Base-by-base conservation (phyloP, 2,113 vertebrate species). In the Enhydra lutris region DNA sequence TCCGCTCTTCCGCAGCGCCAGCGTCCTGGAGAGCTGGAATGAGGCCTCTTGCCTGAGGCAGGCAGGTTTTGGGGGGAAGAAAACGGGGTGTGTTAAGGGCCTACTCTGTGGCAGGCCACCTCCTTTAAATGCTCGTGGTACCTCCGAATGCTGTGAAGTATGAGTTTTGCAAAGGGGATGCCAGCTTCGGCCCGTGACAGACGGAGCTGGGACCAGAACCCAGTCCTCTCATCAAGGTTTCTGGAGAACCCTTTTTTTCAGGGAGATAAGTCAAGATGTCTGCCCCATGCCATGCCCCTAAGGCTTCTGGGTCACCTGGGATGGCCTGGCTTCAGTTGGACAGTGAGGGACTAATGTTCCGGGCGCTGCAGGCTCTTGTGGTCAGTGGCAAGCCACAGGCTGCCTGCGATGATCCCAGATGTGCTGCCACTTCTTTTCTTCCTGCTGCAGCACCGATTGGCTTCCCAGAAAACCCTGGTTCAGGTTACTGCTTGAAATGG, bases 391-490 rank as follows among this genome's bases (percentile, higher is more conserved):
- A 80, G 96, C 52, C 87, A 73, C 39, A 78, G 86, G 82, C 96
- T 85, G 94, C 71, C 92, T 86, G 50, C 73, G 63, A 78, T 36
- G 50, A 39, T 79, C 81, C 79, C 59, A 79, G n/a, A 71, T 92
- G 95, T 92, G 86, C 34, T 80, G 52, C 52, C 0, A 1, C 61
- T 87, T 63, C 45, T 80, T 89, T 96, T 84, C 57, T 79, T 87
- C 24, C 39, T 97, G 79, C 95, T 87, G 89, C 69, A 57, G 86
- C 83, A 69, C 55, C 73, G 3, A 93, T 57, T 95, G 82, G 71
- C 55, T 96, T 96, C 83, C 96, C 97, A 84, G 95, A 96, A 92
- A 97, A 92, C 89, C 61, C 47, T 92, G 67, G 96, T 96, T 96
- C 95, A 67, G 89, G 92, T 97, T 95, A 80, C 95, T 92, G 85